These are phyloP conservation scores for Drosophila setosimentum DNA, from an alignment of 2,888 invertebrate genomes.

Conservation along the genomic window DNA sequence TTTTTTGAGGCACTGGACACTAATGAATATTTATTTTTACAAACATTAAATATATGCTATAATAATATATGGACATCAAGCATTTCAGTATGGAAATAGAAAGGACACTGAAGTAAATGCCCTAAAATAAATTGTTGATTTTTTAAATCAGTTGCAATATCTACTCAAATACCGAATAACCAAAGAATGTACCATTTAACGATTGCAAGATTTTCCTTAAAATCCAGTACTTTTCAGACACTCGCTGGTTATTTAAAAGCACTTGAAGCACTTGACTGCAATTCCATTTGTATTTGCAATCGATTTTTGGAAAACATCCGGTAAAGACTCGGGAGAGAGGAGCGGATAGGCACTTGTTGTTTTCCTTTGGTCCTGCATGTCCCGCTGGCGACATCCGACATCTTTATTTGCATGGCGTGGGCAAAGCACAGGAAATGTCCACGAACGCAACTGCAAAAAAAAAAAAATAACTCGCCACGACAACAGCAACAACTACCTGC, in stretches of 20 bases:
- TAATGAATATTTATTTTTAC: not conserved
- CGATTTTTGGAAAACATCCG: conserved; percentile 62
- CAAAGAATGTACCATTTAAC: not conserved
- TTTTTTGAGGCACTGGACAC: not conserved
- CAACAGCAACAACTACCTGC: conserved; percentile 54
- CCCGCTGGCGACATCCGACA: conserved; percentile 60
- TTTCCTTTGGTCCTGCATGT: conserved; percentile 44
- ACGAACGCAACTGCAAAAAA: conserved; percentile 46
- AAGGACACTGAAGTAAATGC: not conserved
- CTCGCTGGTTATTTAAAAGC: not conserved
- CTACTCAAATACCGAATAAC: not conserved
- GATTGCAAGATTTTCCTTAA: not conserved
- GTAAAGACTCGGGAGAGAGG: conserved; percentile 15
- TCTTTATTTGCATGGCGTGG: conserved; percentile 75
- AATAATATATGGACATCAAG: no score
- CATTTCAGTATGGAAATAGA: not conserved
- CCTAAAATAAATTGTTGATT: not conserved
- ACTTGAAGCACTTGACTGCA: conserved; percentile 32
- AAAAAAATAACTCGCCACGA: conserved; percentile 9
- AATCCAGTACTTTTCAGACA: not conserved
- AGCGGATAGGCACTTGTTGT: conserved; percentile 54
- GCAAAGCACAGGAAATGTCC: conserved; percentile 69
- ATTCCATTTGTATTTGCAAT: conserved; percentile 26
- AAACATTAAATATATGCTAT: no score
- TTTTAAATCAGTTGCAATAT: not conserved